phyloP scores from a whole-genome alignment of 2,888 invertebrate genomes.

The Elmis aenea region DNA sequence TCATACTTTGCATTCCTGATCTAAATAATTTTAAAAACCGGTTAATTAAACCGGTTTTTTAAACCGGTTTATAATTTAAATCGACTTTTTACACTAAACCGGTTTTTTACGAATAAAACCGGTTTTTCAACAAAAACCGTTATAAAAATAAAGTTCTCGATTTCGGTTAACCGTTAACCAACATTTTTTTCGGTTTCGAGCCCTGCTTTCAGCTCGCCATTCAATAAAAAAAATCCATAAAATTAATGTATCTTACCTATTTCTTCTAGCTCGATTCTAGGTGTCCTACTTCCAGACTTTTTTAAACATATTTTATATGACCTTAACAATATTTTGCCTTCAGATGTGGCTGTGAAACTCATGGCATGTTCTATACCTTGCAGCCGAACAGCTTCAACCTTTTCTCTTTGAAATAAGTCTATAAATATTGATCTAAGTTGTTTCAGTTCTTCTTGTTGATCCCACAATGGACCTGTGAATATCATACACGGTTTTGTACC shows the following conservation, averaged over 20 bases:
- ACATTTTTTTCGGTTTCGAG: no score
- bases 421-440: slow-evolving; percentile 82
- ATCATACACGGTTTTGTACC: slow-evolving; percentile 88
- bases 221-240: slow-evolving; percentile 5
- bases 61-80: no score
- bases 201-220: no score
- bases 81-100: no score
- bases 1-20: no score
- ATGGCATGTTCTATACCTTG: slow-evolving; percentile 93
- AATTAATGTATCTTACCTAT: slow-evolving; percentile 60
- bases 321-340: slow-evolving; percentile 73
- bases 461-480: slow-evolving; percentile 90
- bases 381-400: slow-evolving; percentile 73
- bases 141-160: no score
- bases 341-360: slow-evolving; percentile 77
- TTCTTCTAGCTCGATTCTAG: slow-evolving; percentile 87
- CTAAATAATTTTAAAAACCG: no score
- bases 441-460: slow-evolving; percentile 71
- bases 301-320: slow-evolving; percentile 77
- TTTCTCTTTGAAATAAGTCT: slow-evolving; percentile 89
- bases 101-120: no score
- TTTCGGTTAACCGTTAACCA: no score
- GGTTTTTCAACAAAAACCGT: no score
- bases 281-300: slow-evolving; percentile 85
- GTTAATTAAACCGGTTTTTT: no score